A percentile compares a stretch with the other conserved stretches of the same genome.
Evolutionary conservation across 1,140 invertebrate genomes (phyloP).

Genomic region (Euglossa dilemma): DNA sequence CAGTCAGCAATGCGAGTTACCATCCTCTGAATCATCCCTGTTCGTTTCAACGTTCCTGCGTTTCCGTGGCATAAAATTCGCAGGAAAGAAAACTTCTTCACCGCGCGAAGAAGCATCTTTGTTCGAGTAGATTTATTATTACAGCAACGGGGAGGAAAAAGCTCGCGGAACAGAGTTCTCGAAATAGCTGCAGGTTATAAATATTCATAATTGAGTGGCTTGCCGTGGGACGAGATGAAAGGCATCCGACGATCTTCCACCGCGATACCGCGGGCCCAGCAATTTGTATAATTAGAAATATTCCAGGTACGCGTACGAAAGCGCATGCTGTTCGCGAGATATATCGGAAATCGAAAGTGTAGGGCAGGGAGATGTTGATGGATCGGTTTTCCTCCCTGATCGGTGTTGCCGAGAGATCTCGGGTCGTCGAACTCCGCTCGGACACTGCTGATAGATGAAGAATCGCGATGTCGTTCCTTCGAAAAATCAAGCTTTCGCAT

Average conservation of each 20-base stretch:
- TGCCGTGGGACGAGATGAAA: neutral
- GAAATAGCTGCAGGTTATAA: slow-evolving; percentile 17
- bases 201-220: slow-evolving; percentile 23
- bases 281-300: slow-evolving; percentile 30
- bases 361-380: neutral
- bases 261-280: neutral
- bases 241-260: neutral
- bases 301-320: neutral
- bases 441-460: neutral
- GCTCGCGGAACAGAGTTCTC: neutral
- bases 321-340: neutral
- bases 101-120: neutral
- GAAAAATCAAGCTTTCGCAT: neutral
- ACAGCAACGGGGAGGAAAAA: neutral
- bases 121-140: neutral
- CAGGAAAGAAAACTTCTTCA: neutral
- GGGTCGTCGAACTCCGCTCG: neutral
- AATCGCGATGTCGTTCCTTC: neutral
- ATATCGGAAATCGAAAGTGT: slow-evolving; percentile 30
- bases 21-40: no score
- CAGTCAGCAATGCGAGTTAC: no score
- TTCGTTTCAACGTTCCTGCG: no score
- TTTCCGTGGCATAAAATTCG: neutral
- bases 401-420: neutral
- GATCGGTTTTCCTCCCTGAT: neutral